Evolutionary conservation across 2,113 vertebrate species (phyloP).

Genomic region (Raja brachyura): DNA sequence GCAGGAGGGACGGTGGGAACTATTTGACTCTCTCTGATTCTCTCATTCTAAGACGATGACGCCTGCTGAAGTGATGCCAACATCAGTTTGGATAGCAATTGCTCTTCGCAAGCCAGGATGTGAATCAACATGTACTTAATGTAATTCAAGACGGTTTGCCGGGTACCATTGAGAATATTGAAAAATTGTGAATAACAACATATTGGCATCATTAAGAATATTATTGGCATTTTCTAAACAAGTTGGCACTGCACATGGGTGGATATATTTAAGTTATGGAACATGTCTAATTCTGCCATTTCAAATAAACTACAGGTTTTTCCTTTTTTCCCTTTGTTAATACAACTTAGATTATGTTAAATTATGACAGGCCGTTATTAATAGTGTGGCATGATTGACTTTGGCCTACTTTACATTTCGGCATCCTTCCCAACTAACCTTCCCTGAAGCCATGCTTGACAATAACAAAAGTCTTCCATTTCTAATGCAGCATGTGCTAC

Average conservation of each 20-base stretch:
- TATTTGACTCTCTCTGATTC: background rate
- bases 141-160: background rate
- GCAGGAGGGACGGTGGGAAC: background rate
- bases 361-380: background rate
- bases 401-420: background rate
- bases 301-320: background rate
- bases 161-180: background rate
- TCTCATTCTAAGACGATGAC: background rate
- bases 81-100: background rate
- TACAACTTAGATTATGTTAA: background rate
- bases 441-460: background rate
- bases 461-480: background rate
- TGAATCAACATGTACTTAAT: background rate
- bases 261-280: background rate
- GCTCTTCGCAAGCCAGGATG: background rate
- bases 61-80: background rate
- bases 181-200: background rate
- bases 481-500: background rate
- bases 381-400: background rate
- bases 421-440: background rate
- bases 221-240: background rate
- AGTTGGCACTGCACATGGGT: background rate
- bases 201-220: background rate
- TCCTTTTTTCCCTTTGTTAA: background rate
- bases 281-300: background rate